Evolutionary conservation across 2,888 invertebrate genomes (phyloP), one percentile per base, ranked within the genome.

Genomic region (Bombylius major): DNA sequence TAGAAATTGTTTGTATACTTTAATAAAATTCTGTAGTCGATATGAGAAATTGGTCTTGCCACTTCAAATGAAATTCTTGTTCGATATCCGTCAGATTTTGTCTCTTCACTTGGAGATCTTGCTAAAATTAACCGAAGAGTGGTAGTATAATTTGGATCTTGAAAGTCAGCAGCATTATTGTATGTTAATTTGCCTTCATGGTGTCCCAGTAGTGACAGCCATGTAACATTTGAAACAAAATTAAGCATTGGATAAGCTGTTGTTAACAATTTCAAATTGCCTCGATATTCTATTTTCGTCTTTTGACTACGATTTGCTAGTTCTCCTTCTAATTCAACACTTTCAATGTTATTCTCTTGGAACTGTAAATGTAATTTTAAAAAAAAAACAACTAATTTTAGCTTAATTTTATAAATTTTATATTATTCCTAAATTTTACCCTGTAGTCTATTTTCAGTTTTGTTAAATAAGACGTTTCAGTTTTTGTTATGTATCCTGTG

Each of bases 181-280:
- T 88, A 78, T 61, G 85, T 84, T 47, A 86, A 73, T n/a, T 80
- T 79, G 31, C 84, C 73, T 66, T 90, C 89, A 0, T 84, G 71
- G 62, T 88, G 89, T 14, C 81, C 84, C 64, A 83, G 79, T 3
- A 86, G 81, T 71, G 81, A 83, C 76, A 89, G 75, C 75, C 84
- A 83, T 61, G 79, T 82, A 4, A 63, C 62, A 50, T 82, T 78
- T 1, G 83, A 75, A 57, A 80, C 81, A 67, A 87, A 84, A 69
- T 88, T 84, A 56, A 85, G 79, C 46, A 81, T 79, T 0, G 88
- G 85, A 72, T 90, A 89, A 0, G 89, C 87, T 0, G 87, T 83
- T 12, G 87, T 86, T 57, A 82, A 79, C 62, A 91, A 75, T 48
- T 82, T 81, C 52, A 87, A 69, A 56, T 83, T 81, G 1, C 84